Conservation (phyloP, 2,888 invertebrate species). For the Sussaba pulchella region DNA sequence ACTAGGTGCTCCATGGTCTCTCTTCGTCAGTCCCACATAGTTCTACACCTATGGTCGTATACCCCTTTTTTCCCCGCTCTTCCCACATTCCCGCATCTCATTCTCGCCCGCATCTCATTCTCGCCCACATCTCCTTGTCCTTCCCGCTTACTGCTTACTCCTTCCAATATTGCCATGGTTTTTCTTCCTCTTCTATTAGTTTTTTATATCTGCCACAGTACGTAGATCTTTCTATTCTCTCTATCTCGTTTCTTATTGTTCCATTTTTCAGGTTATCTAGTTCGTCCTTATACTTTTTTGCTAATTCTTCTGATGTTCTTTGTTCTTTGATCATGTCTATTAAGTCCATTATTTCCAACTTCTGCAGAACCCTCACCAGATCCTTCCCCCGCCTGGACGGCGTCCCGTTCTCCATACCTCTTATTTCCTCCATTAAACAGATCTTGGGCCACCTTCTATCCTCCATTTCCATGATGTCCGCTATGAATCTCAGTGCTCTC, state of each 20-base stretch:
- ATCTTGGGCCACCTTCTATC: no score
- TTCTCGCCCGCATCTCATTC: constrained; percentile 33
- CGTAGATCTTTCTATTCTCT: no score
- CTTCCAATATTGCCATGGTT: constrained; percentile 16
- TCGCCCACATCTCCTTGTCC: constrained; percentile 39
- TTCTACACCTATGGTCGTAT: constrained; percentile 10
- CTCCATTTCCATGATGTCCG: no score
- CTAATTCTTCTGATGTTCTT: no score
- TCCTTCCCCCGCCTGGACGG: constrained; percentile 29
- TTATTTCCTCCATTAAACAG: constrained; percentile 24
- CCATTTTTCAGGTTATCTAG: constrained; percentile 10
- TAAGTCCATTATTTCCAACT: no score
- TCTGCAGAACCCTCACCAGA: neutral
- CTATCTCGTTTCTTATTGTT: neutral
- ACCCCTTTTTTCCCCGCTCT: constrained; percentile 38
- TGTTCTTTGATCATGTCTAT: no score
- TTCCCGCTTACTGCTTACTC: neutral
- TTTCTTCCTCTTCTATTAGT: neutral
- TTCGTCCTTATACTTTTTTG: neutral
- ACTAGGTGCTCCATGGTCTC: no score
- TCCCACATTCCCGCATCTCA: no score
- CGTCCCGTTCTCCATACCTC: neutral
- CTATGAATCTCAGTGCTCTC: no score
- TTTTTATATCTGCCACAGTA: constrained; percentile 18
- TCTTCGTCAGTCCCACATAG: no score